Evolutionary conservation across 2,113 vertebrate genomes (phyloP).

Genomic region (Pseudopipra pipra): DNA sequence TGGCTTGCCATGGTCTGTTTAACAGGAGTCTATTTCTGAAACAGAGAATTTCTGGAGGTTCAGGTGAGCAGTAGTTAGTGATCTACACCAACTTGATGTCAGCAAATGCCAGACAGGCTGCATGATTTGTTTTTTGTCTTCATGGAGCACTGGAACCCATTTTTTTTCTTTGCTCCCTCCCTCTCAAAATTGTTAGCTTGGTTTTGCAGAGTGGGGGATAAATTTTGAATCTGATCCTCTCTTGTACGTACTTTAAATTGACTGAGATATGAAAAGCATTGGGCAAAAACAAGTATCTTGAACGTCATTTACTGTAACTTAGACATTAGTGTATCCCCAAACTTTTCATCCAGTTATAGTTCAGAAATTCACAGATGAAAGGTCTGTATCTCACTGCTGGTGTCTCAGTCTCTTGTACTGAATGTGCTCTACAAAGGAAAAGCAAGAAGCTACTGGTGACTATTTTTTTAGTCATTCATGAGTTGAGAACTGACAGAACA

Average conservation of each 20-base stretch:
- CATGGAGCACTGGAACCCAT: neutral
- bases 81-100: neutral
- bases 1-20: neutral
- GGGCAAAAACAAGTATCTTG: neutral
- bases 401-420: neutral
- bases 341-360: neutral
- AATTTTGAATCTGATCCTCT: neutral
- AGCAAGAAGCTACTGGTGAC: neutral
- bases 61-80: neutral
- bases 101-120: neutral
- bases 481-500: neutral
- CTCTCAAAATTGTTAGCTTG: neutral
- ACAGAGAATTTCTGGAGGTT: neutral
- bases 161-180: neutral
- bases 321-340: neutral
- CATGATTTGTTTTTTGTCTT: neutral
- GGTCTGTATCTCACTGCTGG: neutral
- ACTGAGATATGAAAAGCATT: neutral
- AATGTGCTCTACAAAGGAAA: neutral
- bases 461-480: accelerated
- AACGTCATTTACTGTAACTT: neutral
- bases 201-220: neutral
- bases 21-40: neutral
- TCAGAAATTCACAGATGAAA: neutral
- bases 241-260: neutral